Percentiles rank a stretch among this genome's conserved stretches.
phyloP scores from a whole-genome alignment of 2,888 invertebrate genomes.

The Synergus umbraculus region DNA sequence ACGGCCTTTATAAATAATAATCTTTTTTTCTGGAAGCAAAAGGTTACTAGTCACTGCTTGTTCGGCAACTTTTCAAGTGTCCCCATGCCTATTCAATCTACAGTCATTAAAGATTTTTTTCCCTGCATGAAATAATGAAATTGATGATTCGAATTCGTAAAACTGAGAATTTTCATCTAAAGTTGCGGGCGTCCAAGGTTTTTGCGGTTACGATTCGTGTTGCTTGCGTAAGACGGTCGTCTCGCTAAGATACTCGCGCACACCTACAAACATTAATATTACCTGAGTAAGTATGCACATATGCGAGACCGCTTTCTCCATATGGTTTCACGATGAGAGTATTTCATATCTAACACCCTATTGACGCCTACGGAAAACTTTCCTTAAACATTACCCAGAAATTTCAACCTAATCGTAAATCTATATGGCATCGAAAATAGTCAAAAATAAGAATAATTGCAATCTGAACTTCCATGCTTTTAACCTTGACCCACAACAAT shows the following conservation, averaged over 20 bases:
- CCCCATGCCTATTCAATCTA: background rate
- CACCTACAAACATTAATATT: slow-evolving; percentile 44
- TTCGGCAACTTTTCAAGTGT: background rate
- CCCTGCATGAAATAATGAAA: background rate
- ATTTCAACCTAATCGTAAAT: background rate
- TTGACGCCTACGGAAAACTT: slow-evolving; percentile 37
- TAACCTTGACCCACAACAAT: slow-evolving; percentile 15
- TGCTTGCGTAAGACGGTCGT: slow-evolving; percentile 63
- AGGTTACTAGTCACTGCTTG: background rate
- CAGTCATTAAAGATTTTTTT: background rate
- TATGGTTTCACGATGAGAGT: slow-evolving; percentile 63
- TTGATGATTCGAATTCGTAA: slow-evolving; percentile 23
- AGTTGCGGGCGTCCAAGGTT: slow-evolving; percentile 60
- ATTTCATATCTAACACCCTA: slow-evolving; percentile 39
- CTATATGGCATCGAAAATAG: background rate
- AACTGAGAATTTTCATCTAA: slow-evolving; percentile 17
- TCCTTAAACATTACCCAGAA: slow-evolving; percentile 27
- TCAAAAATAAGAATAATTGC: background rate
- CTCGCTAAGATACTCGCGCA: slow-evolving; percentile 56
- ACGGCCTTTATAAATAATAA: no score
- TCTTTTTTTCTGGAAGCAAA: no score
- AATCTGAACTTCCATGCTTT: background rate
- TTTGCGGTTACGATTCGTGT: slow-evolving; percentile 62
- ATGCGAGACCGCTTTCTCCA: slow-evolving; percentile 68
- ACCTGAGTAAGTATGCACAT: slow-evolving; percentile 51